Evolutionary conservation across 2,888 invertebrate genomes (phyloP).

Genomic region (Neoaliturus tenellus): DNA sequence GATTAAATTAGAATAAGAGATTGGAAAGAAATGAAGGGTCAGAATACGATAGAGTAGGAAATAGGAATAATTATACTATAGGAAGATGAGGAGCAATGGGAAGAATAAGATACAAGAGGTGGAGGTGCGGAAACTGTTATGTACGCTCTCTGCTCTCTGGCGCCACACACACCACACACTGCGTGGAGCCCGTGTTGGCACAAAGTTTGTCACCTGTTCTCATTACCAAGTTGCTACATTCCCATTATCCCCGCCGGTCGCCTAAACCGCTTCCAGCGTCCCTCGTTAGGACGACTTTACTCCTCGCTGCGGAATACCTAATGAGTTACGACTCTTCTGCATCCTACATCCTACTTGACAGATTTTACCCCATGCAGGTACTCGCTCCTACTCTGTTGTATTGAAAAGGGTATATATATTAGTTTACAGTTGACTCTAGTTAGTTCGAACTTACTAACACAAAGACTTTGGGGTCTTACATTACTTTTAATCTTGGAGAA

Average conservation of each 20-base stretch:
- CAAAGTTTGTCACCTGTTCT: slow-evolving; percentile 41
- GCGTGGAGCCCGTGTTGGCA: not conserved
- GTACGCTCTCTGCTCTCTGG: too few species aligned
- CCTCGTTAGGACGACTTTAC: slow-evolving; percentile 12
- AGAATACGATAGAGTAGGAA: not conserved
- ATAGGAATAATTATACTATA: not conserved
- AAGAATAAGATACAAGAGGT: not conserved
- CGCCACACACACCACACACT: not conserved
- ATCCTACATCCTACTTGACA: too few species aligned
- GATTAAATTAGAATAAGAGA: too few species aligned
- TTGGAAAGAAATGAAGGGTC: too few species aligned
- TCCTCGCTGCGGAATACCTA: slow-evolving; percentile 9
- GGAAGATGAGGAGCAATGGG: not conserved
- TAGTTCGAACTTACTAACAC: too few species aligned
- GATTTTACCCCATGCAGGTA: too few species aligned
- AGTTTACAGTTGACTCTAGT: too few species aligned
- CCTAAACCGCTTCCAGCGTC: slow-evolving; percentile 26
- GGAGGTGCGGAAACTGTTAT: not conserved
- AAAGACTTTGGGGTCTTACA: too few species aligned
- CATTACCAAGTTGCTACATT: slow-evolving; percentile 35
- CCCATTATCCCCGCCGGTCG: slow-evolving; percentile 8
- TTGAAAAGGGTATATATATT: too few species aligned
- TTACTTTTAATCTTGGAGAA: too few species aligned
- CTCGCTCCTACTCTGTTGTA: too few species aligned
- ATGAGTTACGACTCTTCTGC: not conserved